phyloP scores from a whole-genome alignment of 2,888 invertebrate genomes.

The Hirtodrosophila cameraria region DNA sequence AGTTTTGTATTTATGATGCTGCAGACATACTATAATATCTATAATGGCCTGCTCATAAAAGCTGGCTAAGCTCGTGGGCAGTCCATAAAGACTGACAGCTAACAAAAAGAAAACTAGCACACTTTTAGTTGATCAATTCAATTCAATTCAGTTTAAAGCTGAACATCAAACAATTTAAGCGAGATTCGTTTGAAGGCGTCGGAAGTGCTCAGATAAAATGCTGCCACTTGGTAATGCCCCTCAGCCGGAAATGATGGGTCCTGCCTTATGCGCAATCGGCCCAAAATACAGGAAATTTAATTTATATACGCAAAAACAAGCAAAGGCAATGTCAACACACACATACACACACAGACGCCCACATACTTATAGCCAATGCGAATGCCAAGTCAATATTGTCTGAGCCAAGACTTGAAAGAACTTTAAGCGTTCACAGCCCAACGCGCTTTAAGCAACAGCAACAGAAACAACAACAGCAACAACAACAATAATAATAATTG shows the following conservation, averaged over 20 bases:
- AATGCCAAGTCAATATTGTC: conserved; percentile 57
- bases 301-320: conserved; percentile 63
- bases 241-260: conserved; percentile 57
- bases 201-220: conserved; percentile 35
- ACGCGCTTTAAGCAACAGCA: conserved; percentile 49
- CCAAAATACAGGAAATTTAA: conserved; percentile 68
- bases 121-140: conserved; percentile 8
- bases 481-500: conserved; percentile 67
- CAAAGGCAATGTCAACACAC: conserved; percentile 39
- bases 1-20: conserved; percentile 53
- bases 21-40: conserved; percentile 63
- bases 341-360: conserved; percentile 11
- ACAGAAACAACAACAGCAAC: conserved; percentile 22
- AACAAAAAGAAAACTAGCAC: conserved; percentile 30
- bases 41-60: conserved; percentile 52
- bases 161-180: conserved; percentile 22
- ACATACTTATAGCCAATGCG: conserved; percentile 6
- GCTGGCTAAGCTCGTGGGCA: conserved; percentile 11
- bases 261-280: conserved; percentile 58
- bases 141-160: conserved; percentile 27
- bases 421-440: conserved; percentile 61
- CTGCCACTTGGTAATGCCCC: conserved; percentile 31
- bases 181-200: conserved; percentile 14
- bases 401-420: conserved; percentile 50
- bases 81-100: conserved; percentile 11